Evolutionary conservation across 2,888 invertebrate species (phyloP).

Genomic region (Agapostemon virescens): DNA sequence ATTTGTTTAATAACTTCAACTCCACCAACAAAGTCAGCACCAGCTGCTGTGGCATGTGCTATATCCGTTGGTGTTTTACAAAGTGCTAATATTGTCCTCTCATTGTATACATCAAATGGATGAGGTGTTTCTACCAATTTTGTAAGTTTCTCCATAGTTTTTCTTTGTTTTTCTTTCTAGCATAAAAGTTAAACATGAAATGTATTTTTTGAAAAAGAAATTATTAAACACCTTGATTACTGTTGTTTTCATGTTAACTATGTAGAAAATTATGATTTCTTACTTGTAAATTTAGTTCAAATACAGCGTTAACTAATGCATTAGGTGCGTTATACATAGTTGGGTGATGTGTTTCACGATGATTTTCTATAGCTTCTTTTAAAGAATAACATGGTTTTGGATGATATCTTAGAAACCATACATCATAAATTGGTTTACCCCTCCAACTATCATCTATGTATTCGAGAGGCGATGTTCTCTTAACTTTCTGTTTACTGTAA

Average conservation of each 20-base stretch:
- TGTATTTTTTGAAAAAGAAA: neutral
- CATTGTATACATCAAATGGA: slow-evolving; percentile 86
- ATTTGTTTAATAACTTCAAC: slow-evolving; percentile 88
- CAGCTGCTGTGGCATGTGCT: slow-evolving; percentile 85
- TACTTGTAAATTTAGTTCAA: slow-evolving; percentile 91
- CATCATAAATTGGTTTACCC: slow-evolving; percentile 84
- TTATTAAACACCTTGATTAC: neutral
- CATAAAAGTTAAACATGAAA: slow-evolving; percentile 10
- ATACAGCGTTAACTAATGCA: slow-evolving; percentile 85
- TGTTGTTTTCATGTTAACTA: slow-evolving; percentile 1
- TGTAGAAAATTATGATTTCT: slow-evolving; percentile 63
- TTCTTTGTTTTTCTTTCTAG: slow-evolving; percentile 81
- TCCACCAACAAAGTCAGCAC: slow-evolving; percentile 88
- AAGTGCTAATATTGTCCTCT: slow-evolving; percentile 87
- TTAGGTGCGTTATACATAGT: slow-evolving; percentile 90
- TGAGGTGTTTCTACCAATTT: slow-evolving; percentile 86
- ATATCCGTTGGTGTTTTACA: slow-evolving; percentile 85
- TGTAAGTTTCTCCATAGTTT: slow-evolving; percentile 86
- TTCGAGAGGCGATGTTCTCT: neutral
- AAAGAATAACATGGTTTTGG: slow-evolving; percentile 85
- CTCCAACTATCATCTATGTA: slow-evolving; percentile 62
- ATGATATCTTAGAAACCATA: slow-evolving; percentile 83
- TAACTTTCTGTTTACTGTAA: neutral
- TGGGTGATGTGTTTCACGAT: slow-evolving; percentile 91
- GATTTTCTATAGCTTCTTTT: slow-evolving; percentile 88